Conservation (phyloP, 2,888 invertebrate species). For the Lasioglossum malachurum region DNA sequence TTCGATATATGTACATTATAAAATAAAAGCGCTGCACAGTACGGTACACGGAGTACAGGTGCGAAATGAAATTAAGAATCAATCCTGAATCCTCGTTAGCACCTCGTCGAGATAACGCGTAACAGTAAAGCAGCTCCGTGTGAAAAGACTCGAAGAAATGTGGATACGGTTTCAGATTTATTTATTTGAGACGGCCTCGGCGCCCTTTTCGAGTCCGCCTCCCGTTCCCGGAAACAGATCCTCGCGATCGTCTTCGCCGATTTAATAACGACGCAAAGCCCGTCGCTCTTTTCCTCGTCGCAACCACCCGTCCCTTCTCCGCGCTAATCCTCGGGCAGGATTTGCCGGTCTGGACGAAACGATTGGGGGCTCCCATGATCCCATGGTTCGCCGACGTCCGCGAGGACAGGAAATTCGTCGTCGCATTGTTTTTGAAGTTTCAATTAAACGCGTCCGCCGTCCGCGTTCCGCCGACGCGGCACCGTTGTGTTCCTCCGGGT, state of each 20-base stretch:
- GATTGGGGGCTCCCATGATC: constrained; percentile 49
- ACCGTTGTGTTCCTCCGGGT: neutral
- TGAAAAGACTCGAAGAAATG: neutral
- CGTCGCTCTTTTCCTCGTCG: neutral
- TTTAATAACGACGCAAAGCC: constrained; percentile 63
- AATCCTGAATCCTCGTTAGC: neutral
- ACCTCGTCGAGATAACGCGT: neutral
- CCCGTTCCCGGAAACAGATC: neutral
- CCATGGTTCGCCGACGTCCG: constrained; percentile 21
- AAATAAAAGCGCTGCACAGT: too few relatives aligned
- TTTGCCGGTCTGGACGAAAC: constrained; percentile 53
- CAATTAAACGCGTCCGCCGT: constrained; percentile 34
- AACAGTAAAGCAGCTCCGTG: neutral
- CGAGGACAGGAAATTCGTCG: constrained; percentile 35
- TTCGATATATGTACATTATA: too few relatives aligned
- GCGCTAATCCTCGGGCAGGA: constrained; percentile 46
- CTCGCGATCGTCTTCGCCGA: constrained; percentile 61
- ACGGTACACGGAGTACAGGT: neutral
- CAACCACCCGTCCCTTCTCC: neutral
- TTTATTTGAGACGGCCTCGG: neutral
- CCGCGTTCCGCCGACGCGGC: constrained; percentile 32
- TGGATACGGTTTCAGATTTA: neutral
- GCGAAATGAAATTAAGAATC: neutral
- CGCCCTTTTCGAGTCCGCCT: neutral
- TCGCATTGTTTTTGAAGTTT: constrained; percentile 53